Percentiles rank a stretch among this genome's conserved stretches.
Conservation (phyloP, 2,888 invertebrate genomes). For the Campopleginae sp. region DNA sequence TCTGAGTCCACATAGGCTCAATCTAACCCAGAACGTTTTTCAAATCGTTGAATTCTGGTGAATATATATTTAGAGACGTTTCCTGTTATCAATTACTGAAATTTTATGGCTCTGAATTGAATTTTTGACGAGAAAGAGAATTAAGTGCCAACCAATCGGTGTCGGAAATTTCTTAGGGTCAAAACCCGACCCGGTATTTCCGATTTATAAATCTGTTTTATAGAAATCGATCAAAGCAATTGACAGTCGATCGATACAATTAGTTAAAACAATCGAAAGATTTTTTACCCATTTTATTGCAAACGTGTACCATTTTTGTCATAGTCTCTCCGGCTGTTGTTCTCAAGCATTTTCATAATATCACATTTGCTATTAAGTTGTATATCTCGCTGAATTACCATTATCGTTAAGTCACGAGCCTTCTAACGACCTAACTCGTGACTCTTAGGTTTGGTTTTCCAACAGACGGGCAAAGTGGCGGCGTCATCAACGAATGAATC, state of each 20-base stretch:
- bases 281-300: not conserved
- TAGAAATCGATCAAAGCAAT: not conserved
- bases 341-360: not conserved
- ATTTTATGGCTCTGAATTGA: no score
- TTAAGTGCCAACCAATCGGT: no score
- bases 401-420: conserved; percentile 79
- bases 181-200: no score
- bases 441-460: conserved; percentile 99
- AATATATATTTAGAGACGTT: no score
- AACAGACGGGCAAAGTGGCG: conserved; percentile 99
- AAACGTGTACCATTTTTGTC: not conserved
- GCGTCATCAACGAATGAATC: conserved; percentile 97
- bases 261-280: not conserved
- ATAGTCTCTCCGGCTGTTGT: not conserved
- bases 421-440: conserved; percentile 88
- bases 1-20: no score
- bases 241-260: not conserved
- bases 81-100: no score
- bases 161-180: no score
- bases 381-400: conserved; percentile 63
- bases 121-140: no score
- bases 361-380: not conserved
- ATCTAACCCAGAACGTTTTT: no score
- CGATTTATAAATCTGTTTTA: no score
- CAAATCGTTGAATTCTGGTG: no score